Percentiles rank a stretch among this genome's conserved stretches.
Evolutionary conservation across 2,113 vertebrate species (phyloP).

Genomic region (Lepus timidus): DNA sequence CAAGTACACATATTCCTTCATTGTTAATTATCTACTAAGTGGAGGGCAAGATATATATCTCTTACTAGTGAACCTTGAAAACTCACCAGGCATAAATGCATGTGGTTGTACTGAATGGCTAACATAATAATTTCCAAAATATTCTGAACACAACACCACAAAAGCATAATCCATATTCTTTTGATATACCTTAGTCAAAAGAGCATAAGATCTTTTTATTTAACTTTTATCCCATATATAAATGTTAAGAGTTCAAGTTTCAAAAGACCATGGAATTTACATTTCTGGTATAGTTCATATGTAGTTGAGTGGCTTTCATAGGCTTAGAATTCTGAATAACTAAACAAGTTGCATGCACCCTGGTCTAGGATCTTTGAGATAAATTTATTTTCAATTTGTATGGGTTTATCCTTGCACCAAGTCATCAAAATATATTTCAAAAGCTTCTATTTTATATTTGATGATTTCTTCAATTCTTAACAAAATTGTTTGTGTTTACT

Average conservation of each 20-base stretch:
- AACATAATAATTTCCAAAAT: background rate
- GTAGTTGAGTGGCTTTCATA: background rate
- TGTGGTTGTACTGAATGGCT: background rate
- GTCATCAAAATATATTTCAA: slow-evolving; percentile 29
- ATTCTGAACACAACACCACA: background rate
- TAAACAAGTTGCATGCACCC: background rate
- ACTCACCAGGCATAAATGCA: background rate
- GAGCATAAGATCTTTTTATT: background rate
- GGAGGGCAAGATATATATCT: background rate
- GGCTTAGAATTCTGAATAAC: background rate
- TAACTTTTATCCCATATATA: background rate
- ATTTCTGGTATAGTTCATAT: background rate
- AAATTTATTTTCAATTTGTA: slow-evolving; percentile 30
- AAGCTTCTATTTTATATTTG: background rate
- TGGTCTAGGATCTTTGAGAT: slow-evolving; percentile 9
- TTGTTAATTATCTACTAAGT: background rate
- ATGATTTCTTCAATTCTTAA: background rate
- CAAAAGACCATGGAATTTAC: background rate
- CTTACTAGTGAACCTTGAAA: background rate
- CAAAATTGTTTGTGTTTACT: slow-evolving; percentile 50
- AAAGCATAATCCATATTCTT: background rate
- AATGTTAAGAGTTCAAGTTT: background rate
- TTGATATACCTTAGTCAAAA: background rate
- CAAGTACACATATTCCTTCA: background rate
- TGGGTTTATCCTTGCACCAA: background rate